phyloP scores from a whole-genome alignment of 2,888 invertebrate species.

The Augiades crinisus region DNA sequence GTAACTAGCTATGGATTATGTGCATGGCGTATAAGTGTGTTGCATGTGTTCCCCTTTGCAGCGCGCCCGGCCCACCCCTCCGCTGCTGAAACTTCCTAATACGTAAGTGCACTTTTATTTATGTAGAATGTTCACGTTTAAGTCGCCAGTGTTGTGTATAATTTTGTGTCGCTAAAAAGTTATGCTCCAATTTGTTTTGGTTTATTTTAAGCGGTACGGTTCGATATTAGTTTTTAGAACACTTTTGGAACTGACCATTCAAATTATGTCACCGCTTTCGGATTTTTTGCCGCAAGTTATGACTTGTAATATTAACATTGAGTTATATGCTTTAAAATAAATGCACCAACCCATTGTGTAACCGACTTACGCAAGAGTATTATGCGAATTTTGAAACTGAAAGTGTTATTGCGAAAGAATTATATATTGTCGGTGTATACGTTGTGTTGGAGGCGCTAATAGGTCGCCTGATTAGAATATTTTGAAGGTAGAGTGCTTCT shows the following conservation, averaged over 20 bases:
- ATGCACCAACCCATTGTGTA: slow-evolving; percentile 30
- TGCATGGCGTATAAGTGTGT: slow-evolving; percentile 70
- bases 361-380: slow-evolving; percentile 39
- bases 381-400: slow-evolving; percentile 48
- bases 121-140: neutral
- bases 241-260: slow-evolving; percentile 7
- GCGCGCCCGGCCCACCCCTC: slow-evolving; percentile 66
- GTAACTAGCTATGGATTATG: slow-evolving; percentile 63
- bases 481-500: slow-evolving; percentile 17
- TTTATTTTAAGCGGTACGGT: neutral
- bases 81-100: slow-evolving; percentile 40
- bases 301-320: slow-evolving; percentile 24
- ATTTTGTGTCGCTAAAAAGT: neutral
- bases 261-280: slow-evolving; percentile 26
- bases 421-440: slow-evolving; percentile 30
- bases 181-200: neutral
- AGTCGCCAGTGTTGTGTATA: slow-evolving; percentile 3
- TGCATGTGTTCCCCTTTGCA: slow-evolving; percentile 56
- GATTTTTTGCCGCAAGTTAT: slow-evolving; percentile 19
- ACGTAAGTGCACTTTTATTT: slow-evolving; percentile 40
- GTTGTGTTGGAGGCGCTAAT: slow-evolving; percentile 49
- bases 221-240: slow-evolving; percentile 4
- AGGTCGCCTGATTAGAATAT: slow-evolving; percentile 43
- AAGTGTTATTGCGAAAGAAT: slow-evolving; percentile 44
- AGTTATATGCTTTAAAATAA: slow-evolving; percentile 26